Evolutionary conservation across 2,113 vertebrate species (phyloP).

Genomic region (Grus americana): DNA sequence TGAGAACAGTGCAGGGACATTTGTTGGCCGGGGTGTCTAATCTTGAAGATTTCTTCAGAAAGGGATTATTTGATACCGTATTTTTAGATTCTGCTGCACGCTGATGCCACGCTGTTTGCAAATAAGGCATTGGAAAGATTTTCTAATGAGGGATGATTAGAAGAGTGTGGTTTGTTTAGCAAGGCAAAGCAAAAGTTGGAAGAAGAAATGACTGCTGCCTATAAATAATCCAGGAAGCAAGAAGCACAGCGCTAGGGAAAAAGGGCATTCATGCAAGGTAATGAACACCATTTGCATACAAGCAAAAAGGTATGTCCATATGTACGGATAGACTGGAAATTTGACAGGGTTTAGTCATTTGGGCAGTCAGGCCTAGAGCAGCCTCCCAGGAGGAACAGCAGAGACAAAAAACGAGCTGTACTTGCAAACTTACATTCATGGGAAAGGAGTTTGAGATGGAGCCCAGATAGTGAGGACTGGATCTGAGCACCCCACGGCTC

Average conservation of each 20-base stretch:
- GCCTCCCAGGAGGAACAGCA: not conserved
- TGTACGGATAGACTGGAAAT: not conserved
- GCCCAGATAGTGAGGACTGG: not conserved
- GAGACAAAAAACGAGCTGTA: not conserved
- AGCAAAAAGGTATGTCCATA: not conserved
- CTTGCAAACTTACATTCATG: accelerated
- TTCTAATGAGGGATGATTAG: not conserved
- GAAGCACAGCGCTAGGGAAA: not conserved
- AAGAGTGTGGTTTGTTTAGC: not conserved
- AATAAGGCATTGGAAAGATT: not conserved
- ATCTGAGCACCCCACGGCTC: not conserved
- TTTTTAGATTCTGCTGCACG: not conserved
- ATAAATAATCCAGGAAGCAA: not conserved
- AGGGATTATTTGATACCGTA: not conserved
- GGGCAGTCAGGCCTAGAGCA: not conserved
- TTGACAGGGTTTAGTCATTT: not conserved
- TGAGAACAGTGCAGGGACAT: not conserved
- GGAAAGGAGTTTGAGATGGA: too few species aligned
- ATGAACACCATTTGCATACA: not conserved
- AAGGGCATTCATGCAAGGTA: not conserved
- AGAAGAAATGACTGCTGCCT: not conserved
- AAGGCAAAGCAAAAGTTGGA: not conserved
- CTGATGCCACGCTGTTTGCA: not conserved
- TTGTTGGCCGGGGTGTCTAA: not conserved
- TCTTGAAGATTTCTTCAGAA: not conserved